These are phyloP conservation scores for Gallirallus australis DNA, from an alignment of 2,797 vertebrate species.

Conservation along the genomic window DNA sequence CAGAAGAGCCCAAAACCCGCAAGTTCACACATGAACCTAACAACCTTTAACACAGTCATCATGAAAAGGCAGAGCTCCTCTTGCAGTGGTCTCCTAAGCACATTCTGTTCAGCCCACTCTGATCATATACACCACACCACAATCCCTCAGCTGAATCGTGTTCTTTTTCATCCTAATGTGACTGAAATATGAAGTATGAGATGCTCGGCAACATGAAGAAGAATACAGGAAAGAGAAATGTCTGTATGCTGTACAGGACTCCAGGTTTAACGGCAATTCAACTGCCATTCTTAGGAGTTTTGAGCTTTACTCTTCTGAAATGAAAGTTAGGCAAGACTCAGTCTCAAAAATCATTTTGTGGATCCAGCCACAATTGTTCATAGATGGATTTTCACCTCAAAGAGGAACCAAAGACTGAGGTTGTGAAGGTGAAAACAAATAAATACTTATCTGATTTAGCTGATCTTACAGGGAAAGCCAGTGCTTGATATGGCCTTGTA, in stretches of 20 bases:
- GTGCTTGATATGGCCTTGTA: not conserved
- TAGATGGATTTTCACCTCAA: not conserved
- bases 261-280: not conserved
- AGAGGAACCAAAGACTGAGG: not conserved
- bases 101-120: not conserved
- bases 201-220: not conserved
- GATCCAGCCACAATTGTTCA: not conserved
- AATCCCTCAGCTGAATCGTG: not conserved
- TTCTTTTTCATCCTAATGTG: not conserved
- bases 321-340: not conserved
- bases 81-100: rapidly evolving
- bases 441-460: not conserved
- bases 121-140: too few species aligned
- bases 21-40: rapidly evolving
- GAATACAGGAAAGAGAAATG: not conserved
- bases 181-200: not conserved
- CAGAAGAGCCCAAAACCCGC: not conserved
- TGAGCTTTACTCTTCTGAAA: not conserved
- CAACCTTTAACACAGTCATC: rapidly evolving
- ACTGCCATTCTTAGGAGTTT: not conserved
- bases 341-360: not conserved
- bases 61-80: not conserved
- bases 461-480: not conserved
- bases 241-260: not conserved
- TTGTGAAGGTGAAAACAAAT: not conserved